A percentile compares a stretch with the other conserved stretches of the same genome.
These are phyloP conservation scores for Ctenopoma multispine DNA, from an alignment of 2,797 vertebrate genomes.

Conservation along the genomic window DNA sequence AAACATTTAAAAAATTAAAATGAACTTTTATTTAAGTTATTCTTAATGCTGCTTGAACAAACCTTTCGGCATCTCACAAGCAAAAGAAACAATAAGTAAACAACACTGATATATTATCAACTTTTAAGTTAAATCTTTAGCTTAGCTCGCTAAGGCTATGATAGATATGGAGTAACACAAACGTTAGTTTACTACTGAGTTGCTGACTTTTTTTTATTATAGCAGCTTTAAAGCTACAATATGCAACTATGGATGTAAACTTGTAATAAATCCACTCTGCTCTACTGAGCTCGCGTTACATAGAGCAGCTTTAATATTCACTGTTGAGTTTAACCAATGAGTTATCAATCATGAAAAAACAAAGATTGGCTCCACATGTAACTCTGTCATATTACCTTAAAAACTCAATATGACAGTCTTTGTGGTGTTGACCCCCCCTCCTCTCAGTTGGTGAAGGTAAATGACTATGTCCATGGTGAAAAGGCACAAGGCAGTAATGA, in stretches of 20 bases:
- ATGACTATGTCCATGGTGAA: conserved; percentile 70
- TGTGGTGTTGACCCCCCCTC: conserved; percentile 9
- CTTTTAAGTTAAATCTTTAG: background rate
- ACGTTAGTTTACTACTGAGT: no score
- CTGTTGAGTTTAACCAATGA: background rate
- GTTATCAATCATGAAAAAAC: background rate
- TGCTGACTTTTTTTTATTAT: background rate
- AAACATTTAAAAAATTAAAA: background rate
- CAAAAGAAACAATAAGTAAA: background rate
- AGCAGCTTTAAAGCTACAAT: background rate
- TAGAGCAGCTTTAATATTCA: background rate
- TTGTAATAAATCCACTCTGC: no score
- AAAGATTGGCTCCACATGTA: background rate
- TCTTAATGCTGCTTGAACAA: background rate
- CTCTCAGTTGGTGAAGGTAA: conserved; percentile 58
- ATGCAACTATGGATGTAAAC: no score
- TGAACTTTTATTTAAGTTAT: background rate
- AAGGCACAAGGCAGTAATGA: conserved; percentile 82
- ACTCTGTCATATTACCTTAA: background rate
- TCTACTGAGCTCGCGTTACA: no score
- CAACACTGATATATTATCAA: no score
- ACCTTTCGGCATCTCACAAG: background rate
- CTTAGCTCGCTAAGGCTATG: background rate
- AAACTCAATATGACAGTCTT: conserved; percentile 17
- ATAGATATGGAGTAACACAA: background rate